These are phyloP conservation scores for Borostomias antarcticus DNA, from an alignment of 2,797 vertebrate species.

Conservation along the genomic window DNA sequence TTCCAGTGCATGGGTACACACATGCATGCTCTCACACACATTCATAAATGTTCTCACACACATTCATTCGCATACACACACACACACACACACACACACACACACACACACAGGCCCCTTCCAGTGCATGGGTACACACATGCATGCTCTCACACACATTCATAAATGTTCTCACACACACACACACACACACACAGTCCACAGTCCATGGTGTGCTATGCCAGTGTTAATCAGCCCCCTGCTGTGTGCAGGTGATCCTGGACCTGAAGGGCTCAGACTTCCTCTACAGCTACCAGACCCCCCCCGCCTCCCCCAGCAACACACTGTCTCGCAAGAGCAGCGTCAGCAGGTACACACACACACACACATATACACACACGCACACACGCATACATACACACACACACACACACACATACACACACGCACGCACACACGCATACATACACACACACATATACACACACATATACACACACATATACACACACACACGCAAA, in stretches of 20 bases:
- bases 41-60: background rate
- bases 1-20: background rate
- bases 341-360: constrained; percentile 78
- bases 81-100: background rate
- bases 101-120: background rate
- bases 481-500: constrained; percentile 6
- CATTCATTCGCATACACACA: too few relatives aligned
- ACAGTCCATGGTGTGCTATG: too few relatives aligned
- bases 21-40: constrained; percentile 1
- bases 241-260: constrained; percentile 75
- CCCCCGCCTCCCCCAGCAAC: constrained; percentile 82
- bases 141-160: background rate
- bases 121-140: background rate
- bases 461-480: background rate
- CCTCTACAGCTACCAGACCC: constrained; percentile 82
- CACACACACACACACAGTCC: background rate
- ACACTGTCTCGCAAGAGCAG: constrained; percentile 83
- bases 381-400: background rate
- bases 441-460: constrained; percentile 5
- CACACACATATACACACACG: background rate
- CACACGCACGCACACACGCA: background rate
- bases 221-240: background rate
- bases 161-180: background rate
- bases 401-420: background rate
- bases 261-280: constrained; percentile 84